Percentiles rank a stretch among this genome's conserved stretches.
phyloP scores from a whole-genome alignment of 2,113 vertebrate species.

The Heterocephalus glaber region DNA sequence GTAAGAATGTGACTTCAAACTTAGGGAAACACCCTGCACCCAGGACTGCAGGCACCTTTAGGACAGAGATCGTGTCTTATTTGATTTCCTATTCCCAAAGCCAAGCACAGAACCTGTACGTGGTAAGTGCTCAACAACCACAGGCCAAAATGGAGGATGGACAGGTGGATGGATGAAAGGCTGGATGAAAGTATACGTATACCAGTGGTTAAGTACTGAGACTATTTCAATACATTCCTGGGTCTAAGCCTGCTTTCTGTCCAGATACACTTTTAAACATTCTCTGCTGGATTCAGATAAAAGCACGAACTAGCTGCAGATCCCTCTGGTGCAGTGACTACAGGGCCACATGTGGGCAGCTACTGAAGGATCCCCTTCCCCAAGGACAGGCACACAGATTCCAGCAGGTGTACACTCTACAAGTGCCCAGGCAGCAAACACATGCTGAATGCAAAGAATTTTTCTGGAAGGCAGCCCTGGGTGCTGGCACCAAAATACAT shows the following conservation, averaged over 20 bases:
- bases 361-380: background rate
- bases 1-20: conserved; percentile 38
- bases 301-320: background rate
- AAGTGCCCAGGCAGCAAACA: background rate
- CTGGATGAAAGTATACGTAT: background rate
- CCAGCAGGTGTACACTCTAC: background rate
- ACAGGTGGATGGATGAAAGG: no score
- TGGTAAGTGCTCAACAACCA: background rate
- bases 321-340: background rate
- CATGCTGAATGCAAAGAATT: background rate
- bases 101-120: background rate
- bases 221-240: background rate
- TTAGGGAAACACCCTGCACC: conserved; percentile 34
- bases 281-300: background rate
- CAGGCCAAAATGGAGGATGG: background rate
- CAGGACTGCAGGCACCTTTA: background rate
- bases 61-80: background rate
- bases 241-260: background rate
- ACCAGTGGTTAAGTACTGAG: background rate
- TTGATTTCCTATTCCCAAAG: background rate
- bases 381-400: background rate
- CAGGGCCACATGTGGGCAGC: background rate
- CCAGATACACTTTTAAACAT: background rate
- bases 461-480: background rate
- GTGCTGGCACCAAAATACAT: background rate